Base-by-base conservation (phyloP, 2,888 invertebrate species). In the Pseudoips prasinana region DNA sequence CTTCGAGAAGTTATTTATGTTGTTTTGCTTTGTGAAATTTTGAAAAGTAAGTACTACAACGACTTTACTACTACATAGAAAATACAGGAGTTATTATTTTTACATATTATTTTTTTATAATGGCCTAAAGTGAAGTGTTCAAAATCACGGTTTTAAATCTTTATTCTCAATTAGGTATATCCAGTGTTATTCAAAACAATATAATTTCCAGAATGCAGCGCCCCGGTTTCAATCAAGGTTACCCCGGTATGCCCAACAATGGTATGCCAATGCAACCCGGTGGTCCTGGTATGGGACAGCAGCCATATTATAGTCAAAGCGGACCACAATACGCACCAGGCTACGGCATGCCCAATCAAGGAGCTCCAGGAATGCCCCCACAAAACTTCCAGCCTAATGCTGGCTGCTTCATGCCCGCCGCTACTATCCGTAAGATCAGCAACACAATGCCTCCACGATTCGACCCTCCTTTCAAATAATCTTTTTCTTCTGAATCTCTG, bases 181-280 rank as follows among this genome's bases (percentile, higher is more conserved):
- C 2, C n/a, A 7, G 7, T 20, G 20, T 20, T n/a, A 5, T 20
- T 7, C 7, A 20, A 20, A 5, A 20, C 7, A n/a, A 3, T 2
- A 7, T n/a, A 20, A 18, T 35, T 71, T 54, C 7, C 58, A 85
- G 82, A 63, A 84, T 85, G 83, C 79, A 83, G 42, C 78, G 73
- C 26, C 70, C 73, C 39, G 67, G 73, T 42, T 59, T 53, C 23
- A 69, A 73, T 41, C 50, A 52, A 29, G 58, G 56, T 5, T 54
- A 34, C 41, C 58, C 54, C n/a, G 53, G 50, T 8, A 46, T 50
- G 39, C 20, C 20, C n/a, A 46, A 55, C 22, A 58, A 56, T 10
- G 48, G 53, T 10, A 55, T 55, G 55, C 56, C 56, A 1, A 49
- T 49, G 46, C 46, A 54, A 9, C 59, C 58, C 8, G 57, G 57